These are phyloP conservation scores for Synchiropus splendidus DNA, from an alignment of 2,113 vertebrate species.

Conservation along the genomic window DNA sequence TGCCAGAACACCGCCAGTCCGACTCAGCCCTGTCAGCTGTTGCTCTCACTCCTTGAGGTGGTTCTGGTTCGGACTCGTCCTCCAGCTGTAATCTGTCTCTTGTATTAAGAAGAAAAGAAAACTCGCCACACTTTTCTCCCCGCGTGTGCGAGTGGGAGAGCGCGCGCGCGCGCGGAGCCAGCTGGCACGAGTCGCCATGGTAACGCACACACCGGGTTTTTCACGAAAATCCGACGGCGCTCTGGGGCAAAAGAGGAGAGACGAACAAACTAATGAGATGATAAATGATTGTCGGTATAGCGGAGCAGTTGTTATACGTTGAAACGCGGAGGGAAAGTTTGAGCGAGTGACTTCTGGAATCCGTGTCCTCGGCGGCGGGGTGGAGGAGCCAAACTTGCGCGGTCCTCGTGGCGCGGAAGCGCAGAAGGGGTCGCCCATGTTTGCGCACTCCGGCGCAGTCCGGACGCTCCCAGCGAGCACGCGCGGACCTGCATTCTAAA, in stretches of 20 bases:
- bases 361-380: too few relatives aligned
- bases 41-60: constrained; percentile 16
- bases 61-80: constrained; percentile 4
- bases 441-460: constrained; percentile 29
- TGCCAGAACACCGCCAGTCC: too few relatives aligned
- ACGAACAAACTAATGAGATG: constrained; percentile 59
- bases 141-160: constrained; percentile 3
- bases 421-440: constrained; percentile 21
- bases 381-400: too few relatives aligned
- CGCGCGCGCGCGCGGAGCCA: constrained; percentile 23
- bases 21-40: constrained; percentile 32
- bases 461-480: constrained; percentile 60
- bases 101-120: not conserved
- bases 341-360: not conserved
- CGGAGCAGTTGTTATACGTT: constrained; percentile 23
- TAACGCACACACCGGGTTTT: constrained; percentile 47
- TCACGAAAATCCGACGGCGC: constrained; percentile 42
- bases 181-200: constrained; percentile 61
- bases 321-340: not conserved
- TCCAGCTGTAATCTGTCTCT: constrained; percentile 30
- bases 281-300: constrained; percentile 55
- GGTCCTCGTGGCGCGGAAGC: not conserved
- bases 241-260: constrained; percentile 51
- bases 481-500: constrained; percentile 86
- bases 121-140: constrained; percentile 13